Conservation (phyloP, 2,113 vertebrate genomes). For the Macroglossus sobrinus region DNA sequence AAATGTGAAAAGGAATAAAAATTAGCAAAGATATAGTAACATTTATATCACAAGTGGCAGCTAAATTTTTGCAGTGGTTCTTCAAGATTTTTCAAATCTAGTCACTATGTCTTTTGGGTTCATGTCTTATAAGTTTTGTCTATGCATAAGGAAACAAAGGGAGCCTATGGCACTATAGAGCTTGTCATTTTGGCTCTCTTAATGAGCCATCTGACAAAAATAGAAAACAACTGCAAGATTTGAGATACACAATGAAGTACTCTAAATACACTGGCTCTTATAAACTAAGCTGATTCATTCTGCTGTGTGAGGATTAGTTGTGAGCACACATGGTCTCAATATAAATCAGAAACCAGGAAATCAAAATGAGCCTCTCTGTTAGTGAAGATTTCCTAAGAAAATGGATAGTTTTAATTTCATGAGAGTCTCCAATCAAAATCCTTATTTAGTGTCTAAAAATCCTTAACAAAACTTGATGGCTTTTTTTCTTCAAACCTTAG, state of each 20-base stretch:
- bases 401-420: background rate
- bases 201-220: background rate
- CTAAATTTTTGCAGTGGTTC: background rate
- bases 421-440: background rate
- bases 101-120: background rate
- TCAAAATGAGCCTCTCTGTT: background rate
- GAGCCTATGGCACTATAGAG: background rate
- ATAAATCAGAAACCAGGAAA: background rate
- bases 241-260: background rate
- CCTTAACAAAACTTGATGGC: background rate
- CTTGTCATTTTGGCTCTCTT: background rate
- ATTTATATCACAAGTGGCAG: background rate
- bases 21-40: background rate
- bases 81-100: background rate
- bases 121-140: background rate
- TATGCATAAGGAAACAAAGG: background rate
- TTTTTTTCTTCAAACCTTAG: background rate
- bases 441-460: background rate
- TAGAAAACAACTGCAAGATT: background rate
- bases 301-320: background rate
- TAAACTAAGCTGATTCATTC: background rate
- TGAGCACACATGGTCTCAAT: background rate
- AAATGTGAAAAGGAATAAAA: background rate
- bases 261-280: background rate
- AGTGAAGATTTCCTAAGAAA: background rate